Evolutionary conservation across 1,140 invertebrate genomes (phyloP), one percentile per base, ranked within the genome.

Genomic region (Delia radicum): DNA sequence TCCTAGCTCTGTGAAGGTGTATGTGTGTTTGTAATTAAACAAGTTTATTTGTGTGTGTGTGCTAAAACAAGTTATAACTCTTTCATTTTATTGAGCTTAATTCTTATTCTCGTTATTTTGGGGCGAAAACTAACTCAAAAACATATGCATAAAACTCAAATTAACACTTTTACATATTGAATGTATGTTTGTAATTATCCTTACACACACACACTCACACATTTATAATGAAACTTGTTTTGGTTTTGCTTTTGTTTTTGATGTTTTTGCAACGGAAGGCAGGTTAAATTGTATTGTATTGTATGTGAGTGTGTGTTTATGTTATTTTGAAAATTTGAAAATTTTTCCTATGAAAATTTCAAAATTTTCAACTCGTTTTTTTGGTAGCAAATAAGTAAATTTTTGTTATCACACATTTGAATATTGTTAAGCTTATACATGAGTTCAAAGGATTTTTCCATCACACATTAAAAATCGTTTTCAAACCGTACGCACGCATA

Each of bases 241-340:
- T 31, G 15, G n/a, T 24, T 5, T 37, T 48, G 18, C 42, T 37
- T 61, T 10, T 31, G 33, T 61, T 67, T 29, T 31, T 42, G 75
- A 13, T 18, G 69, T 31, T 42, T 42, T 76, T 72, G 18, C 26
- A 28, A 62, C 13, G 24, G 75, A 28, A 73, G 61, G 69, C 71
- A 48, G 65, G 65, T 69, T 69, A 21, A 33, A 15, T 69, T 31
- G 29, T 18, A 69, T 15, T 42, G 12, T 42, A 10, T n/a, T 42
- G 37, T 72, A 26, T 72, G 67, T 71, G 48, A 55, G 48, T 15
- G 15, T 29, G 29, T 72, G 18, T 72, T n/a, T 33, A 4, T 75
- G n/a, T 65, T 24, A n/a, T 48, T 73, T 55, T 73, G 37, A 82
- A 83, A 83, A 83, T 84, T 84, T 81, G 80, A 82, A 82, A 69